Evolutionary conservation across 2,888 invertebrate genomes (phyloP).

Genomic region (Smittia aterrima): DNA sequence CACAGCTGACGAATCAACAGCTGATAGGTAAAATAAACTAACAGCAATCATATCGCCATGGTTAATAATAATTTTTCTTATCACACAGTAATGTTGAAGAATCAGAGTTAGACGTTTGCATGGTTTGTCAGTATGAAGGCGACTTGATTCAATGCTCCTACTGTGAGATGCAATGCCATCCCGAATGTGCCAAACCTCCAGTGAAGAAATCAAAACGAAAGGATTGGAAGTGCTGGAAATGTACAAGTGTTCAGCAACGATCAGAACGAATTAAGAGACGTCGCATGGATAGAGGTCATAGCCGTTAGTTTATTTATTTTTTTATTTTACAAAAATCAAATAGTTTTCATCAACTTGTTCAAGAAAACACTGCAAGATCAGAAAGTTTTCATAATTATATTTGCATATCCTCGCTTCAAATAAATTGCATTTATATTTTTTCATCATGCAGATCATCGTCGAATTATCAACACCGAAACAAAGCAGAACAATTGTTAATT

Average conservation of each 20-base stretch:
- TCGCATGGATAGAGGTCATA: slow-evolving; percentile 63
- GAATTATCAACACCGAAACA: no score
- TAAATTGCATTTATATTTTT: no score
- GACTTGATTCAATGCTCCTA: slow-evolving; percentile 11
- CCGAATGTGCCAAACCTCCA: slow-evolving; percentile 68
- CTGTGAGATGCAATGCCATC: slow-evolving; percentile 61
- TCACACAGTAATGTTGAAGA: slow-evolving; percentile 32
- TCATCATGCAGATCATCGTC: no score
- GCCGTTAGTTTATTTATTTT: slow-evolving; percentile 52
- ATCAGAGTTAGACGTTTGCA: slow-evolving; percentile 62
- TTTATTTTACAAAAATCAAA: background rate
- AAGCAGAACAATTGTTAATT: no score
- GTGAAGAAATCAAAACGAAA: slow-evolving; percentile 62
- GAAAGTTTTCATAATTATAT: background rate
- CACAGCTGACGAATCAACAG: slow-evolving; percentile 45
- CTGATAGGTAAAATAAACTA: slow-evolving; percentile 42
- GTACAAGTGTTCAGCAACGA: slow-evolving; percentile 49
- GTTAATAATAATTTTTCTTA: slow-evolving; percentile 8
- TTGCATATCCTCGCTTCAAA: background rate
- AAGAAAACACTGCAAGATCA: background rate
- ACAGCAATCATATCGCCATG: slow-evolving; percentile 46
- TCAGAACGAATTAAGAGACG: slow-evolving; percentile 63
- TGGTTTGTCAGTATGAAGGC: slow-evolving; percentile 56
- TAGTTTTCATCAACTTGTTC: background rate
- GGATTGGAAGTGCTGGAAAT: slow-evolving; percentile 62